Conservation (phyloP, 1,140 invertebrate species). For the Proctacanthus coquilletti region DNA sequence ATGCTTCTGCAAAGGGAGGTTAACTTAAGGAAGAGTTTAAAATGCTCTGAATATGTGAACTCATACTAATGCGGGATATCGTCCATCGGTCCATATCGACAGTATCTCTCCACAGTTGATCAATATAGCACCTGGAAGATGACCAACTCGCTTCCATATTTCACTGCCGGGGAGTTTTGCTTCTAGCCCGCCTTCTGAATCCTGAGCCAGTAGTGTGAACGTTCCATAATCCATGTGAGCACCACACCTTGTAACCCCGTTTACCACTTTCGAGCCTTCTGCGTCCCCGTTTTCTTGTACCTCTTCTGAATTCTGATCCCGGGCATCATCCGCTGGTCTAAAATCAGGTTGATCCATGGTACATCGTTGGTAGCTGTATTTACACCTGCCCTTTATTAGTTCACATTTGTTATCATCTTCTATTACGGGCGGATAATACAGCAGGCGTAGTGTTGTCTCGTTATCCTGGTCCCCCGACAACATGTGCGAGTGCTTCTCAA, state of each 20-base stretch:
- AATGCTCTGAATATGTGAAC: too few species aligned
- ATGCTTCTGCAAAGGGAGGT: constrained; percentile 41
- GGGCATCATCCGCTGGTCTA: constrained; percentile 19
- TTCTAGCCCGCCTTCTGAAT: constrained; percentile 43
- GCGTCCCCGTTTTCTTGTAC: constrained; percentile 17
- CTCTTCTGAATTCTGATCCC: constrained; percentile 13
- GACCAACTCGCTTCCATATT: constrained; percentile 57
- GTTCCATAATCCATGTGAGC: constrained; percentile 58
- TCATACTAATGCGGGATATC: constrained; percentile 51
- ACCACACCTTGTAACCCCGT: constrained; percentile 44
- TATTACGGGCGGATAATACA: constrained; percentile 48
- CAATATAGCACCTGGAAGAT: constrained; percentile 60
- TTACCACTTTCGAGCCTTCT: constrained; percentile 19
- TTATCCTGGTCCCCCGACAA: constrained; percentile 40
- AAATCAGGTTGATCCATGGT: constrained; percentile 26
- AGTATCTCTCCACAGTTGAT: constrained; percentile 65
- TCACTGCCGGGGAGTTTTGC: constrained; percentile 45
- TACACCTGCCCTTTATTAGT: constrained; percentile 24
- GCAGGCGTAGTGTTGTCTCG: constrained; percentile 45
- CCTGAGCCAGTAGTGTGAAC: constrained; percentile 56
- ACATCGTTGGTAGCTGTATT: constrained; percentile 29
- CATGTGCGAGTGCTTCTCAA: constrained; percentile 45
- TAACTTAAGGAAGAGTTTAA: constrained; percentile 3
- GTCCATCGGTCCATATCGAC: constrained; percentile 55
- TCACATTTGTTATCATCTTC: constrained; percentile 34